A percentile compares a stretch with the other conserved stretches of the same genome.
Conservation (phyloP, 2,888 invertebrate genomes). For the Melanostoma mellinum region DNA sequence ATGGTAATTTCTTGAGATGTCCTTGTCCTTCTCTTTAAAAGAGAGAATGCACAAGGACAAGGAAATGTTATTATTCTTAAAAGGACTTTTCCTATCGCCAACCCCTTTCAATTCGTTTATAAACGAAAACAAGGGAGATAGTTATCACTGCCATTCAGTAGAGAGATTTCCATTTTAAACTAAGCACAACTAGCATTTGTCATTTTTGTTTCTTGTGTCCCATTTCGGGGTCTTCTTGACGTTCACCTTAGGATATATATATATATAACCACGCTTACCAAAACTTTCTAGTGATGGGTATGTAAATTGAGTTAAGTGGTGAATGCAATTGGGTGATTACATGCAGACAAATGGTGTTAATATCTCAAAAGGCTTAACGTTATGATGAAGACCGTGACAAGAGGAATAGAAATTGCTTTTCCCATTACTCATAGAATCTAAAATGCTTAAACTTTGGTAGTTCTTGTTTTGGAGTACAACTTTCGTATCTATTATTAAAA, state of each 20-base stretch:
- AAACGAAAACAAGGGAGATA: constrained; percentile 65
- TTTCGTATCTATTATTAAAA: too few species aligned
- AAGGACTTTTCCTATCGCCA: constrained; percentile 16
- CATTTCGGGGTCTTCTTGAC: constrained; percentile 3
- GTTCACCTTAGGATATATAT: constrained; percentile 29
- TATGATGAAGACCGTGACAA: too few species aligned
- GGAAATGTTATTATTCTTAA: constrained; percentile 67
- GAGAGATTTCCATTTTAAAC: constrained; percentile 73
- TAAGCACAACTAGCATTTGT: constrained; percentile 71
- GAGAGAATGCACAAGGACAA: constrained; percentile 53
- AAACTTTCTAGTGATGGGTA: constrained; percentile 45
- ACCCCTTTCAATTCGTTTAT: constrained; percentile 65
- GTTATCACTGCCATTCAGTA: constrained; percentile 67
- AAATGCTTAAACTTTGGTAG: too few species aligned
- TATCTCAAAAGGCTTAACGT: constrained; percentile 47
- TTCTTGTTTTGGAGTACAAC: too few species aligned
- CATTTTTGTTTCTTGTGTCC: constrained; percentile 53
- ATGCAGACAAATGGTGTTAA: constrained; percentile 68
- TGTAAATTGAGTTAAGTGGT: constrained; percentile 71
- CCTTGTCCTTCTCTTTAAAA: constrained; percentile 53
- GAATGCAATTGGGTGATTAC: constrained; percentile 71
- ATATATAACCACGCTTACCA: constrained; percentile 19
- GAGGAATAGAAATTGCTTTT: constrained; percentile 13
- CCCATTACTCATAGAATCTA: too few species aligned
- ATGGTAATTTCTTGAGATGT: constrained; percentile 70